These are phyloP conservation scores for Lasiurus borealis DNA, from an alignment of 2,113 vertebrate species.

Conservation along the genomic window DNA sequence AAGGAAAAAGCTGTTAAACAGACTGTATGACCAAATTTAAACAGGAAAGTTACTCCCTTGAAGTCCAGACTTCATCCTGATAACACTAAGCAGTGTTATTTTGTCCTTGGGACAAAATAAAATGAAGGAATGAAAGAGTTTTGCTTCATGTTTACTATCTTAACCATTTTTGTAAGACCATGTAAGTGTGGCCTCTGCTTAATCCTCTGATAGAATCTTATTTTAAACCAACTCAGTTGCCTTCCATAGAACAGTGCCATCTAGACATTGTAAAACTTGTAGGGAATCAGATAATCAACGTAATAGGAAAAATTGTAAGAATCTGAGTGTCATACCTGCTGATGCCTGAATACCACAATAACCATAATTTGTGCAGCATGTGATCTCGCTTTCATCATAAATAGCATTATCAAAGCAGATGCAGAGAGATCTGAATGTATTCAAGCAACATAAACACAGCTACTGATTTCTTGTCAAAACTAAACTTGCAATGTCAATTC, in stretches of 20 bases:
- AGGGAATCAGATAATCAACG: conserved; percentile 81
- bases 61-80: conserved; percentile 74
- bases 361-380: conserved; percentile 69
- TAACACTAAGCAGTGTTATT: conserved; percentile 81
- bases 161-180: conserved; percentile 69
- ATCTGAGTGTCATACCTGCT: conserved; percentile 76
- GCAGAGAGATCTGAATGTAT: conserved; percentile 58
- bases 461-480: conserved; percentile 63
- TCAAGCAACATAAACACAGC: conserved; percentile 25
- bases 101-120: conserved; percentile 64
- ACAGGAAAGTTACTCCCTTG: conserved; percentile 81
- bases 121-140: conserved; percentile 62
- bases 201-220: conserved; percentile 76
- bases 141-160: conserved; percentile 63
- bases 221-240: conserved; percentile 80
- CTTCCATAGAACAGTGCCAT: conserved; percentile 65
- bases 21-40: conserved; percentile 79
- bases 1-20: conserved; percentile 84
- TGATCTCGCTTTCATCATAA: conserved; percentile 77
- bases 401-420: conserved; percentile 81
- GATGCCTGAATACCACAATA: conserved; percentile 81
- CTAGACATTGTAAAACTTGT: conserved; percentile 74
- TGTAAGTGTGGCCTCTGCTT: conserved; percentile 74
- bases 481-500: conserved; percentile 62
- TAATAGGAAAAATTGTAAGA: conserved; percentile 82